A percentile compares a stretch with the other conserved stretches of the same genome.
phyloP scores from a whole-genome alignment of 2,888 invertebrate genomes.

The Campopleginae sp. region DNA sequence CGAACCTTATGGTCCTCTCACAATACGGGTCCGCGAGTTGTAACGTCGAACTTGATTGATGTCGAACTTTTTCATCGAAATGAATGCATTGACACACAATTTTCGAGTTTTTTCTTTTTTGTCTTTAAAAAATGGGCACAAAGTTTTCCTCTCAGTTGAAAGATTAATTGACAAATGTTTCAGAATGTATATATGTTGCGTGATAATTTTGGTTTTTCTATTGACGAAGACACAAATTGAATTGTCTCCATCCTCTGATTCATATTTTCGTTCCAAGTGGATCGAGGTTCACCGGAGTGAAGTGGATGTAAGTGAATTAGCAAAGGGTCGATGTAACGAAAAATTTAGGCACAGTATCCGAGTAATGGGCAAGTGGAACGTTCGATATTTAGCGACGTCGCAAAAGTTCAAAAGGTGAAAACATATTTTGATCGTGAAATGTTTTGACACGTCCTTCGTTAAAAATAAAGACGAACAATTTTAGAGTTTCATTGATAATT shows the following conservation, averaged over 20 bases:
- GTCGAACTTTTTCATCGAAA: not conserved
- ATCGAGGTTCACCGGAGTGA: not conserved
- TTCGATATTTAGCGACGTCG: not conserved
- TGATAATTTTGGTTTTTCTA: not conserved
- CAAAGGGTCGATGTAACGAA: not conserved
- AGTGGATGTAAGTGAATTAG: not conserved
- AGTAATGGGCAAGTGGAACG: too few species aligned
- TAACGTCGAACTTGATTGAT: not conserved
- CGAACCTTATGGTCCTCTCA: conserved; percentile 11
- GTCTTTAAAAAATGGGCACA: too few species aligned
- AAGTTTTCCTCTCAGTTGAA: too few species aligned
- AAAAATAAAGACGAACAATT: not conserved
- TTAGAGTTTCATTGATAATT: not conserved
- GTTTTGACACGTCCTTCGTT: not conserved
- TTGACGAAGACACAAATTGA: not conserved
- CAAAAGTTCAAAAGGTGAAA: not conserved
- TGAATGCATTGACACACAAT: not conserved
- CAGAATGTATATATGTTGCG: too few species aligned
- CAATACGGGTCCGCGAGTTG: conserved; percentile 50
- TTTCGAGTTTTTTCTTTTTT: not conserved
- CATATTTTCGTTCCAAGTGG: not conserved
- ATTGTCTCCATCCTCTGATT: not conserved
- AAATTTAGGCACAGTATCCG: too few species aligned
- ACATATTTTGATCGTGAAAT: not conserved
- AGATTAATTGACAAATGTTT: too few species aligned